These are phyloP conservation scores for Cenopis cana DNA, from an alignment of 2,888 invertebrate species.

Conservation along the genomic window DNA sequence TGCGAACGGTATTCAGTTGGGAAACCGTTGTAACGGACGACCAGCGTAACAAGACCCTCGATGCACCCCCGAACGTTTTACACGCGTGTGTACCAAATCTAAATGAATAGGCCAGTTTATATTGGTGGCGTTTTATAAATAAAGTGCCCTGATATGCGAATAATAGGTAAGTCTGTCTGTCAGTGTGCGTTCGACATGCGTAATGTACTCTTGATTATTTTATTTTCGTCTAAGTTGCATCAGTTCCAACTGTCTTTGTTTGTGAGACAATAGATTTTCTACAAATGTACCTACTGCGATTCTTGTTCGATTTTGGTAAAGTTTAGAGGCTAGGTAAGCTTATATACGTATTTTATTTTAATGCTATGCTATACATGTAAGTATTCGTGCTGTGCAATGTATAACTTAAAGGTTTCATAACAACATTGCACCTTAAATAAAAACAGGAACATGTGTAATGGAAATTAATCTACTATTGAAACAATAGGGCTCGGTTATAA, in stretches of 20 bases:
- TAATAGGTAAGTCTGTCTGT: conserved; percentile 77
- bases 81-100: conserved; percentile 52
- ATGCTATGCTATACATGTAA: background rate
- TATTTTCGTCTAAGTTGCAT: conserved; percentile 63
- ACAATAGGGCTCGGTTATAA: conserved; percentile 39
- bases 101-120: conserved; percentile 65
- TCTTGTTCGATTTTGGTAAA: background rate
- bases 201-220: conserved; percentile 58
- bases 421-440: background rate
- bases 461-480: conserved; percentile 25
- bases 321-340: background rate
- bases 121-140: conserved; percentile 77
- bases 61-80: conserved; percentile 56
- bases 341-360: background rate
- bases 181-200: conserved; percentile 60
- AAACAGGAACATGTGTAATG: conserved; percentile 12
- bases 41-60: conserved; percentile 64
- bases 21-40: conserved; percentile 76
- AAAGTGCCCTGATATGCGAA: conserved; percentile 81
- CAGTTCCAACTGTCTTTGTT: conserved; percentile 45
- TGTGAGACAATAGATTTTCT: conserved; percentile 36
- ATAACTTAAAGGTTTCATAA: background rate
- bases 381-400: background rate
- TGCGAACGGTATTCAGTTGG: conserved; percentile 82
- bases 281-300: conserved; percentile 3